Evolutionary conservation across 2,888 invertebrate species (phyloP).

Genomic region (Acronicta aceris): DNA sequence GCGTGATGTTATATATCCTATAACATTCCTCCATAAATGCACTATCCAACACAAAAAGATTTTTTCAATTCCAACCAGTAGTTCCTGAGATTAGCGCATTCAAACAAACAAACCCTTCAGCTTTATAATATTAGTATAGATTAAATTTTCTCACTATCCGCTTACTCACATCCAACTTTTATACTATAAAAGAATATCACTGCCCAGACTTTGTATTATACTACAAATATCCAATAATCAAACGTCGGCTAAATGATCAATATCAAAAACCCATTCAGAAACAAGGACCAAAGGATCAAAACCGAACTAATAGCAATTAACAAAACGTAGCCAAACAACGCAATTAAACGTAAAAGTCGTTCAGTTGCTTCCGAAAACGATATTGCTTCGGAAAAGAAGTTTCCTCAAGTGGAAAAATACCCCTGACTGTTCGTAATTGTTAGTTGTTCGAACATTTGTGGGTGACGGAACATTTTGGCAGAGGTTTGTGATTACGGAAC

Average conservation of each 20-base stretch:
- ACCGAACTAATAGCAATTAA: slow-evolving; percentile 20
- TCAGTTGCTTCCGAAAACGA: slow-evolving; percentile 47
- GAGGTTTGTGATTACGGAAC: slow-evolving; percentile 26
- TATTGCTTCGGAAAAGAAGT: slow-evolving; percentile 32
- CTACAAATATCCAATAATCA: not conserved
- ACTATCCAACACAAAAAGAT: too few species aligned
- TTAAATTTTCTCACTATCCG: too few species aligned
- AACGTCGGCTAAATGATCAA: not conserved
- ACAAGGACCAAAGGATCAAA: slow-evolving; percentile 10
- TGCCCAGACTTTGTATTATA: too few species aligned
- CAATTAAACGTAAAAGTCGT: slow-evolving; percentile 45
- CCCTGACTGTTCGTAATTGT: slow-evolving; percentile 34
- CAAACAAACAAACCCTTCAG: too few species aligned
- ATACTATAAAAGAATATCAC: too few species aligned
- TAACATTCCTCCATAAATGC: too few species aligned
- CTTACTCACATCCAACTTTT: too few species aligned
- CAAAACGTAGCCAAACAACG: slow-evolving; percentile 37
- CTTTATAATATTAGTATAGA: too few species aligned
- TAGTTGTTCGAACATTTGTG: slow-evolving; percentile 33
- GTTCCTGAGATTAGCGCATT: too few species aligned
- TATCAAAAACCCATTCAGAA: not conserved
- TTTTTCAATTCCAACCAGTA: too few species aligned
- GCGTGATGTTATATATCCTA: too few species aligned
- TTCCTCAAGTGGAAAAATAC: slow-evolving; percentile 50
- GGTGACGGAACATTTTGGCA: slow-evolving; percentile 22